Percentiles rank a stretch among this genome's conserved stretches.
phyloP scores from a whole-genome alignment of 2,113 vertebrate species.

The Heterocephalus glaber region DNA sequence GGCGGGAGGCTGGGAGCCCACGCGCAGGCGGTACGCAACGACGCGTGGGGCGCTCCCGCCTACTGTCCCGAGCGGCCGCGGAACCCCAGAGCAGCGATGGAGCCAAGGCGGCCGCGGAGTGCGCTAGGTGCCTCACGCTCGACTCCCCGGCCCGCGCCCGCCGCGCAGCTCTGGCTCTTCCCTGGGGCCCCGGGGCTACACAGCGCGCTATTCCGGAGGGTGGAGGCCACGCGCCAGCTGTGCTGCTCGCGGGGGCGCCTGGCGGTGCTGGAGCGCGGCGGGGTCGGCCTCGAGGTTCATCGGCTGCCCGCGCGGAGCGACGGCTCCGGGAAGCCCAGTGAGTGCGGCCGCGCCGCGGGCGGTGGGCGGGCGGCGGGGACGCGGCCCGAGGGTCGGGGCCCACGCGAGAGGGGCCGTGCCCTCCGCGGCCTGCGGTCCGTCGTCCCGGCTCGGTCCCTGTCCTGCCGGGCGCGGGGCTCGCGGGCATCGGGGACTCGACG shows the following conservation, averaged over 20 bases:
- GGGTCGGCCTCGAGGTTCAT: constrained; percentile 58
- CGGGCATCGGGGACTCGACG: too few relatives aligned
- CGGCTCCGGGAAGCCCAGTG: constrained; percentile 48
- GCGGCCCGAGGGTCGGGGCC: neutral
- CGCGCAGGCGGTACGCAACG: too few relatives aligned
- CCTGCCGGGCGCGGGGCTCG: too few relatives aligned
- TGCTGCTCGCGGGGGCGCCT: constrained; percentile 56
- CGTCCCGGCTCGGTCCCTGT: too few relatives aligned
- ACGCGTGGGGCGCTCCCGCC: too few relatives aligned
- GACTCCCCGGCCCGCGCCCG: neutral
- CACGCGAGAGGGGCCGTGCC: neutral
- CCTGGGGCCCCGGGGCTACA: constrained; percentile 19
- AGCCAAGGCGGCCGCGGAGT: neutral
- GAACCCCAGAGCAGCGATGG: neutral
- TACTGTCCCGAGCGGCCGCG: neutral
- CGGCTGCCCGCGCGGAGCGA: neutral
- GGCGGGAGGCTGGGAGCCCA: rapidly evolving
- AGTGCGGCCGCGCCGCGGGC: neutral
- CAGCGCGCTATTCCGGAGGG: neutral
- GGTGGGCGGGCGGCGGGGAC: neutral
- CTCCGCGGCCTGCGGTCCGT: too few relatives aligned
- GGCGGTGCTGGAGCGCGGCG: constrained; percentile 68
- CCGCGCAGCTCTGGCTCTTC: constrained; percentile 64
- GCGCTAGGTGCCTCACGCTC: neutral
- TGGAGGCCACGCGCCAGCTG: constrained; percentile 53